Evolutionary conservation across 1,140 invertebrate genomes (phyloP).

Genomic region (Drosophila kikkawai): DNA sequence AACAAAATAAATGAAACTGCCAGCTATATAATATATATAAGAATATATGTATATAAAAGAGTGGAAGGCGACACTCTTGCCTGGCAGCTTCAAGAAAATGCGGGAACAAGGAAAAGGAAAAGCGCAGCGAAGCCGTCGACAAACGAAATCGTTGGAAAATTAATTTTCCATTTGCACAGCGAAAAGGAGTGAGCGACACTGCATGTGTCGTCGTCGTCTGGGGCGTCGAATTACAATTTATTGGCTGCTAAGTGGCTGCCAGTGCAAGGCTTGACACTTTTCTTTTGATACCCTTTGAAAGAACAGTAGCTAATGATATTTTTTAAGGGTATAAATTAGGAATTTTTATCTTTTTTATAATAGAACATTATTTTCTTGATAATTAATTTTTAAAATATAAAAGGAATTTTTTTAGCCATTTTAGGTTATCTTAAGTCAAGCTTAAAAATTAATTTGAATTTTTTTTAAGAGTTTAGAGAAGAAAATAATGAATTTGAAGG

Average conservation of each 20-base stretch:
- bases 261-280: constrained; percentile 59
- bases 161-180: constrained; percentile 79
- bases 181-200: constrained; percentile 57
- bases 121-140: constrained; percentile 62
- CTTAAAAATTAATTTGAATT: background rate
- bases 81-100: constrained; percentile 54
- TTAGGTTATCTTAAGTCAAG: background rate
- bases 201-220: constrained; percentile 53
- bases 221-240: constrained; percentile 82
- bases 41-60: constrained; percentile 31
- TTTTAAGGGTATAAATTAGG: background rate
- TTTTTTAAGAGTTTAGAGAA: too few relatives aligned
- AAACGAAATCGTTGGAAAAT: constrained; percentile 81
- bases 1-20: constrained; percentile 77
- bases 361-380: background rate
- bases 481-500: too few relatives aligned
- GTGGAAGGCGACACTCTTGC: constrained; percentile 49
- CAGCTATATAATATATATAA: constrained; percentile 9
- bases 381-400: background rate
- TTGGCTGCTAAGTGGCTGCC: constrained; percentile 78
- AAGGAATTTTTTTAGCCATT: background rate
- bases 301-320: background rate
- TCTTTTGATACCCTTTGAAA: constrained; percentile 45
- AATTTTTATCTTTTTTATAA: background rate
- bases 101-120: constrained; percentile 20